Conservation (phyloP, 2,113 vertebrate species). For the Lycaon pictus region DNA sequence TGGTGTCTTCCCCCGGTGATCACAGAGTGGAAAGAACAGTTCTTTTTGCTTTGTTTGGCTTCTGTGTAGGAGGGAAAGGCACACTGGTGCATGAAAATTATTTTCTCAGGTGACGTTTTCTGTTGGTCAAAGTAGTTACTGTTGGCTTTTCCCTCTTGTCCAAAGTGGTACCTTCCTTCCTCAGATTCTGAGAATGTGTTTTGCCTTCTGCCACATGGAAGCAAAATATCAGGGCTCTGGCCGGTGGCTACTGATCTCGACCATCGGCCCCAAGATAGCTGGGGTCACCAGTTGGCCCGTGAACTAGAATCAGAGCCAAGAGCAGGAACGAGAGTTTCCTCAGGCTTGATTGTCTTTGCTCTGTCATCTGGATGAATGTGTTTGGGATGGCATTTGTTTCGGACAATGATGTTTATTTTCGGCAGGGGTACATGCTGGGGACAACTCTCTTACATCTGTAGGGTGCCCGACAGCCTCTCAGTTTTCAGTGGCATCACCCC, state of each 20-base stretch:
- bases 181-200: constrained; percentile 66
- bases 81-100: constrained; percentile 13
- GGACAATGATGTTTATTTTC: constrained; percentile 87
- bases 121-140: background rate
- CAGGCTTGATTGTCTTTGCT: background rate
- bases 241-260: constrained; percentile 64
- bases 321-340: constrained; percentile 82
- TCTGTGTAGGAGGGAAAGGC: background rate
- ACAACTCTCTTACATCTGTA: constrained; percentile 89
- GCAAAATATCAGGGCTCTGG: constrained; percentile 90
- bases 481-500: constrained; percentile 93
- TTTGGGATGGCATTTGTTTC: constrained; percentile 63
- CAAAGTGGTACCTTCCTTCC: constrained; percentile 64
- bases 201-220: constrained; percentile 85
- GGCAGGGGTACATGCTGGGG: constrained; percentile 87
- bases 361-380: constrained; percentile 86
- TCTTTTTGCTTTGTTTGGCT: constrained; percentile 58
- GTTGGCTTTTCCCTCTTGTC: constrained; percentile 55
- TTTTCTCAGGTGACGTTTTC: constrained; percentile 63
- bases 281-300: constrained; percentile 91
- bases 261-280: constrained; percentile 56
- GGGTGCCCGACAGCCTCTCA: constrained; percentile 95
- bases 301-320: constrained; percentile 83
- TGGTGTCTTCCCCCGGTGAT: background rate
- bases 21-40: constrained; percentile 29